Evolutionary conservation across 2,888 invertebrate species (phyloP).

Genomic region (Candidula unifasciata): DNA sequence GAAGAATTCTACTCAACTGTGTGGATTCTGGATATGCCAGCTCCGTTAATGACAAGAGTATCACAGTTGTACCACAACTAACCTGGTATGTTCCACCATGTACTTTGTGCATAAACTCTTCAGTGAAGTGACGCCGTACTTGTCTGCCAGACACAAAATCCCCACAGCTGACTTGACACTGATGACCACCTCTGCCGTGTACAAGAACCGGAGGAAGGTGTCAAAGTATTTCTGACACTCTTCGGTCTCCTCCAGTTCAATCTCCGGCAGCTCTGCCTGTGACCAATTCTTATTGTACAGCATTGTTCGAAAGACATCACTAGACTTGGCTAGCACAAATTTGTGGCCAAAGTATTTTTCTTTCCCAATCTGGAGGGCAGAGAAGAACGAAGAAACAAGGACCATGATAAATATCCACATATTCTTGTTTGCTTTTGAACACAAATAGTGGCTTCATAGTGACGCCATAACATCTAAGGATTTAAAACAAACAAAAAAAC

Average conservation of each 20-base stretch:
- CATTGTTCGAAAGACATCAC: constrained; percentile 77
- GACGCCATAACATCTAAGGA: too few relatives aligned
- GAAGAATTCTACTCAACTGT: too few relatives aligned
- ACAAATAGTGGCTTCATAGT: too few relatives aligned
- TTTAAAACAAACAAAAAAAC: too few relatives aligned
- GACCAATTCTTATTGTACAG: constrained; percentile 75
- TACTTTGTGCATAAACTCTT: constrained; percentile 74
- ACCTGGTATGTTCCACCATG: constrained; percentile 75
- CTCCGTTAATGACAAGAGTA: not conserved
- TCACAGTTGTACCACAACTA: too few relatives aligned
- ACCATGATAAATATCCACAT: too few relatives aligned
- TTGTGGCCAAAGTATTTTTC: constrained; percentile 73
- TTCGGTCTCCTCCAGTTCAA: constrained; percentile 73
- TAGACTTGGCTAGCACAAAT: constrained; percentile 77
- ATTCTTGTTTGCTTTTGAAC: too few relatives aligned
- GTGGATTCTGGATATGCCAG: too few relatives aligned
- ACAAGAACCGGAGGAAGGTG: constrained; percentile 75
- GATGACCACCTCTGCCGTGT: constrained; percentile 76
- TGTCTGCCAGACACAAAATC: constrained; percentile 77
- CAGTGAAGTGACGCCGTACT: constrained; percentile 76
- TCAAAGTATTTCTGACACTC: constrained; percentile 76
- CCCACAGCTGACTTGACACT: constrained; percentile 74
- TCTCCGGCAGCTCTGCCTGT: constrained; percentile 65
- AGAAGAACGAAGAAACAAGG: too few relatives aligned
- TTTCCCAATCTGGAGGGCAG: constrained; percentile 62